Evolutionary conservation across 2,113 vertebrate genomes (phyloP), one percentile per base, ranked within the genome.

Genomic region (Circaetus gallicus): DNA sequence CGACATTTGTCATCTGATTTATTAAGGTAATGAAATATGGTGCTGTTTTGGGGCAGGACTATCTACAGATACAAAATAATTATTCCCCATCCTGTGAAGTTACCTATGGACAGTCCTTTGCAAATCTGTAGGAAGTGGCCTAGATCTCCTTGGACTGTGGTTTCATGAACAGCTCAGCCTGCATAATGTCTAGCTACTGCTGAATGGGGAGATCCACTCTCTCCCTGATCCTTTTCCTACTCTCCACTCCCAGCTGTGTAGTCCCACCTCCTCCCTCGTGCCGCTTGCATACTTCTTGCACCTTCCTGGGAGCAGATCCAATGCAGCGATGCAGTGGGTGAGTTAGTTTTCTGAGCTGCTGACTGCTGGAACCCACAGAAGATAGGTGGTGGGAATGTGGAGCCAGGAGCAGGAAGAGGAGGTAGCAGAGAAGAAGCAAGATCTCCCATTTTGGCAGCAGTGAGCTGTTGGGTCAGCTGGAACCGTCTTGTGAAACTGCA

Each of bases 291-390:
- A 28, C 21, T 84, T 89, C 43, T 74, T 47, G 32, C 28, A 31
- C 50, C 73, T 94, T 86, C 66, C 8, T 43, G n/a, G 83, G 63
- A 80, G 59, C 31, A 61, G 67, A 77, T 69, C 24, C n/a, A 32
- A 1, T 55, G 69, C 62, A 24, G 11, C 3, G 2, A 26, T 73
- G 15, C 3, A 3, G 34, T 2, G 2, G 7, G 29, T 59, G n/a
- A 8, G 38, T 49, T 78, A 42, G 32, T 79, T 94, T 86, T 93
- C 21, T 89, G 55, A 63, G 50, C 38, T 74, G 38, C 31, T 87
- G 38, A 8, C 61, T 93, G 31, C 72, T 10, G 38, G 72, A 86
- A 79, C 43, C 20, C 24, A 24, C 19, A 59, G 38, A 49, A 70
- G 18, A 25, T 53, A 58, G 32, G 26, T 86, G 38, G 8, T 66